phyloP scores from a whole-genome alignment of 2,113 vertebrate species.

The Variabilichromis moorii region DNA sequence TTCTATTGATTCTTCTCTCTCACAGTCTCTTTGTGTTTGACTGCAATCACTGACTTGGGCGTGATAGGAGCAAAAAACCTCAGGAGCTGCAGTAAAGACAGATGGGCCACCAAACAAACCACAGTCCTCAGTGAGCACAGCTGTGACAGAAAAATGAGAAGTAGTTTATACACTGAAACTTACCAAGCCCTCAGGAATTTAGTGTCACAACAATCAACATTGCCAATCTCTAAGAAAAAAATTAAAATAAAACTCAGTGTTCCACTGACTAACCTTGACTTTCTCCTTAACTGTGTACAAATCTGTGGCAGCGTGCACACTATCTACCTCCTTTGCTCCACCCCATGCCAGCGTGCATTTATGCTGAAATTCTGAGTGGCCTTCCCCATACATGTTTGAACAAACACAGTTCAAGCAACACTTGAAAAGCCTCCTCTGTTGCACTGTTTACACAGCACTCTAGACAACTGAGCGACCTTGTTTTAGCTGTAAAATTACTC shows the following conservation, averaged over 20 bases:
- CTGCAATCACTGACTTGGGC: background rate
- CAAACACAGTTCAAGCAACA: background rate
- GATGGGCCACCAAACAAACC: background rate
- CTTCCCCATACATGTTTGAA: background rate
- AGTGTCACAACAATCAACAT: background rate
- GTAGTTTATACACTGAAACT: background rate
- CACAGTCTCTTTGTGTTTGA: background rate
- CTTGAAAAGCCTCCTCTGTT: slow-evolving; percentile 18
- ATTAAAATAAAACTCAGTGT: background rate
- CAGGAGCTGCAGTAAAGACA: background rate
- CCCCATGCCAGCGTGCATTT: background rate
- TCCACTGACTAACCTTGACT: background rate
- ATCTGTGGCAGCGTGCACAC: background rate
- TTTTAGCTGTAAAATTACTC: background rate
- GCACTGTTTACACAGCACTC: background rate
- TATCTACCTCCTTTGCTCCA: background rate
- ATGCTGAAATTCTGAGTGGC: background rate
- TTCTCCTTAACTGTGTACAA: background rate
- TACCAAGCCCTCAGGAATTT: background rate
- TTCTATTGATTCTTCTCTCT: slow-evolving; percentile 1
- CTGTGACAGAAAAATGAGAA: background rate
- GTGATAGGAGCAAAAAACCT: background rate
- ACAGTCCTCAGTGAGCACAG: background rate
- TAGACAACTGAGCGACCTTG: background rate
- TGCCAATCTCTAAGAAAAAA: background rate